Evolutionary conservation across 2,113 vertebrate genomes (phyloP).

Genomic region (Phrynosoma blainvillii): DNA sequence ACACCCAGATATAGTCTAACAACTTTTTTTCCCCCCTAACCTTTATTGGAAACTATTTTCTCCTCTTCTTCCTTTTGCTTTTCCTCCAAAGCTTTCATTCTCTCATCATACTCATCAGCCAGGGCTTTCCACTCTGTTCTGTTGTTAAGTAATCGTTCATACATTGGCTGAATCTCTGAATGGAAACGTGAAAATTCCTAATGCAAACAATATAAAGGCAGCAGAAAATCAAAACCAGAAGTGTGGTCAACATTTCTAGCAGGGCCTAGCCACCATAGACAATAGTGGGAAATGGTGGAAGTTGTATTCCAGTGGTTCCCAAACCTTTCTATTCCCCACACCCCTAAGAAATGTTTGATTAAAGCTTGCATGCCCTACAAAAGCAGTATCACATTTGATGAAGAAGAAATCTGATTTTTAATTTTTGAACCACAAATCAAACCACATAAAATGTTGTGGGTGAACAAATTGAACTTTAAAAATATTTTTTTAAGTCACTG

Average conservation of each 20-base stretch:
- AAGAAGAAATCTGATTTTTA: no score
- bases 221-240: neutral
- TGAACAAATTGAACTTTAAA: no score
- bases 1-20: neutral
- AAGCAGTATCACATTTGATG: no score
- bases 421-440: no score
- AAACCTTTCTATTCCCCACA: no score
- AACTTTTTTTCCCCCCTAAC: constrained; percentile 64
- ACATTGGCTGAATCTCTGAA: constrained; percentile 91
- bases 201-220: constrained; percentile 15
- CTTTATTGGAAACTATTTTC: constrained; percentile 73
- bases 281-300: no score
- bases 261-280: no score
- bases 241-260: neutral
- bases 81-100: constrained; percentile 86
- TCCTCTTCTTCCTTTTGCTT: constrained; percentile 79
- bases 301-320: no score
- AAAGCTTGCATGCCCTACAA: no score
- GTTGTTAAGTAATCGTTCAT: constrained; percentile 92
- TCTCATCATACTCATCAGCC: constrained; percentile 88
- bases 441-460: no score
- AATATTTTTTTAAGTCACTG: no score
- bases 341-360: no score
- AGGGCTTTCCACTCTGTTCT: constrained; percentile 92
- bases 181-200: constrained; percentile 98